Conservation (phyloP, 1,140 invertebrate species). For the Drosophila cardini region DNA sequence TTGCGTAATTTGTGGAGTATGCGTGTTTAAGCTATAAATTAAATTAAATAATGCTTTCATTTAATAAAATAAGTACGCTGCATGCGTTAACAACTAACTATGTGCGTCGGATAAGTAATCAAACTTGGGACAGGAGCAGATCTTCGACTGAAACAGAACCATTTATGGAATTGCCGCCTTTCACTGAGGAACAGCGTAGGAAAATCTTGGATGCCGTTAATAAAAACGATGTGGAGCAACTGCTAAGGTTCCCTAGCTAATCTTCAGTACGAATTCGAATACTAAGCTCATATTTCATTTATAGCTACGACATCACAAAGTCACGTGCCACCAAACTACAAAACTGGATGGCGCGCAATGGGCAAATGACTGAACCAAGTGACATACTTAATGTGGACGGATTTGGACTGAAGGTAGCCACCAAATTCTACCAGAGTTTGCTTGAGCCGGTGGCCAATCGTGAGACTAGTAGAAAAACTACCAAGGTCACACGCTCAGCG, state of each 20-base stretch:
- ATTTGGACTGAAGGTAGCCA: constrained; percentile 68
- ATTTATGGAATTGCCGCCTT: constrained; percentile 42
- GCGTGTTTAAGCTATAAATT: not conserved
- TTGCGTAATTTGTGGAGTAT: constrained; percentile 28
- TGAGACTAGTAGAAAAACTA: not conserved
- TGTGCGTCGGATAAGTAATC: constrained; percentile 13
- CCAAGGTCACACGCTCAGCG: constrained; percentile 39
- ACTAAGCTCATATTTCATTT: not conserved
- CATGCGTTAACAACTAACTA: constrained; percentile 3
- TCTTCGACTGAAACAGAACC: not conserved
- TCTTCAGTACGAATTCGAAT: not conserved
- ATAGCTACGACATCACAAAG: constrained; percentile 78
- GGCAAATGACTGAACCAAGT: constrained; percentile 48
- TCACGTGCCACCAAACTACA: constrained; percentile 60
- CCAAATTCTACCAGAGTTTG: constrained; percentile 74
- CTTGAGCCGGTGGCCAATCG: constrained; percentile 22
- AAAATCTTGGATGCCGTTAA: constrained; percentile 64
- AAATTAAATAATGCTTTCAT: constrained; percentile 36
- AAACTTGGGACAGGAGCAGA: not conserved
- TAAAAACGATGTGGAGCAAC: constrained; percentile 36
- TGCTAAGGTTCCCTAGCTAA: constrained; percentile 46
- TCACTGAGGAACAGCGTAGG: constrained; percentile 39
- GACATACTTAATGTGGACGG: constrained; percentile 76
- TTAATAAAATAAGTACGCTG: constrained; percentile 7
- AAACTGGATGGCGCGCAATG: constrained; percentile 65